Evolutionary conservation across 2,888 invertebrate genomes (phyloP).

Genomic region (Ormyrus nitidulus): DNA sequence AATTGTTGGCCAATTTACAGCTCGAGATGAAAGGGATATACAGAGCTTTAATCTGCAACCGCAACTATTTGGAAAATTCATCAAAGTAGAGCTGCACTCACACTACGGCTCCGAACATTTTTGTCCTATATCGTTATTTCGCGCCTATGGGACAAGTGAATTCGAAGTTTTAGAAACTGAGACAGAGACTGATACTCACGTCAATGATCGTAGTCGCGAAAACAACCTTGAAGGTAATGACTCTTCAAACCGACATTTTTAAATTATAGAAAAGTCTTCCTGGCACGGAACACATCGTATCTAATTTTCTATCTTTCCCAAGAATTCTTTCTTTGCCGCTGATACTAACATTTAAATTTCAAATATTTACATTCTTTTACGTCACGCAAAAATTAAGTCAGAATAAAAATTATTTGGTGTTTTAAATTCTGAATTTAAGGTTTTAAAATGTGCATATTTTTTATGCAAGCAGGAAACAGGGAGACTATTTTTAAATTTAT

Average conservation of each 20-base stretch:
- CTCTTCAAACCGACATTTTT: too few species aligned
- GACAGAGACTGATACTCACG: conserved; percentile 80
- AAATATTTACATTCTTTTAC: too few species aligned
- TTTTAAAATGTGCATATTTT: conserved; percentile 1
- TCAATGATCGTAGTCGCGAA: conserved; percentile 50
- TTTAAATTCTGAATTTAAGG: neutral
- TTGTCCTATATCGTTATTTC: conserved; percentile 97
- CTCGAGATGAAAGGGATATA: conserved; percentile 89
- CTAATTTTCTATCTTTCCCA: too few species aligned
- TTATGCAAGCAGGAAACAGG: neutral
- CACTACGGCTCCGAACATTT: conserved; percentile 98
- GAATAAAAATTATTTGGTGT: neutral
- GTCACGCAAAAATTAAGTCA: too few species aligned
- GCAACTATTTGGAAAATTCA: conserved; percentile 90
- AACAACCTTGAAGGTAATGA: conserved; percentile 34
- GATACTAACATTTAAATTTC: too few species aligned
- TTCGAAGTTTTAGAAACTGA: conserved; percentile 92
- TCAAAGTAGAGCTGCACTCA: conserved; percentile 92
- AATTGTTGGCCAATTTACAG: conserved; percentile 89
- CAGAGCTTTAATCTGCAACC: conserved; percentile 90
- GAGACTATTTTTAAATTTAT: too few species aligned
- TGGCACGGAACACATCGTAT: too few species aligned
- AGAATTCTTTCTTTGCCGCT: too few species aligned
- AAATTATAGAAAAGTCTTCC: too few species aligned
- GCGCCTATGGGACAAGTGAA: conserved; percentile 95